Conservation (phyloP, 1,140 invertebrate genomes). For the Pectinophora gossypiella region DNA sequence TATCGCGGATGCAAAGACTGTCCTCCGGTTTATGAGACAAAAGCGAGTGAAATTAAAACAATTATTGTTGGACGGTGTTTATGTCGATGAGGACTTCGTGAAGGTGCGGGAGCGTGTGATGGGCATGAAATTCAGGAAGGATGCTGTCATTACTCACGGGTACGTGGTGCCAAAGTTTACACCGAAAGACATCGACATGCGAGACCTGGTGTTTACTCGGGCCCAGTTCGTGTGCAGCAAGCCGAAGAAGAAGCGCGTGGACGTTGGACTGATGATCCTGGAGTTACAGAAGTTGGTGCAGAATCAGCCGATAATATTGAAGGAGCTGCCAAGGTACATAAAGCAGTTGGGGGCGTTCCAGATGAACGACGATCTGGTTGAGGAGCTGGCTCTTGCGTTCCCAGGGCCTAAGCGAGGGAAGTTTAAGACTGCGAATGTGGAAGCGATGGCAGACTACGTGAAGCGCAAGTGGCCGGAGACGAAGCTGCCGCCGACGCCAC, state of each 20-base stretch:
- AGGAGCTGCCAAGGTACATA: neutral
- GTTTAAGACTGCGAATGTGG: conserved; percentile 24
- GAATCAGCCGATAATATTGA: neutral
- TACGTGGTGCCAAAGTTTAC: neutral
- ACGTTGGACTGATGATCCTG: neutral
- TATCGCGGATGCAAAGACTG: neutral
- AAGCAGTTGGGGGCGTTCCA: neutral
- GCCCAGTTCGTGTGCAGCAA: neutral
- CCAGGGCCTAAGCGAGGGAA: conserved; percentile 24
- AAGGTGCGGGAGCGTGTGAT: neutral
- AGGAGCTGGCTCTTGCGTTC: conserved; percentile 21
- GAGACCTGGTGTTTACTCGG: neutral
- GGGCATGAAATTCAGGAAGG: neutral
- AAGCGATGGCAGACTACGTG: conserved; percentile 26
- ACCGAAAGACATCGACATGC: neutral
- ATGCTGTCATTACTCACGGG: neutral
- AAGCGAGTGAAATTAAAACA: neutral
- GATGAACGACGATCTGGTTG: conserved; percentile 27
- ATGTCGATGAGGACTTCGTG: neutral
- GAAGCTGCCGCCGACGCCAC: conserved; percentile 36
- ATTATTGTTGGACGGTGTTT: neutral
- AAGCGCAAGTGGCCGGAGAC: conserved; percentile 39
- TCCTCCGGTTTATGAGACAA: neutral
- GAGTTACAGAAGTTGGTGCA: neutral
- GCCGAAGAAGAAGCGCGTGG: neutral